These are phyloP conservation scores for Nesogale talazaci DNA, from an alignment of 2,113 vertebrate species.

Conservation along the genomic window DNA sequence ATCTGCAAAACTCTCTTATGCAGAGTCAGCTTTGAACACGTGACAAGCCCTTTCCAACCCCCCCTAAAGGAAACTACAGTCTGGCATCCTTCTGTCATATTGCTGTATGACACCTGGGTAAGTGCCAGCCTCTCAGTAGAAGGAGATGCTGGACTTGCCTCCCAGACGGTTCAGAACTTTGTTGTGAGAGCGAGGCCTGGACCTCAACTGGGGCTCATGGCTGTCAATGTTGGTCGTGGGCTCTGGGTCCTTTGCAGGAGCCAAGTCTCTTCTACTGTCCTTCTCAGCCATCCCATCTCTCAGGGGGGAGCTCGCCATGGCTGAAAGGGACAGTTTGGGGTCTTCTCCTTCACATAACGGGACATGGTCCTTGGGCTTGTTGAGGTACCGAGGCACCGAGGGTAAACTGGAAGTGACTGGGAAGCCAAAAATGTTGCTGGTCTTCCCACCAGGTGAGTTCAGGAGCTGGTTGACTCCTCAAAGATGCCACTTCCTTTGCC, in stretches of 20 bases:
- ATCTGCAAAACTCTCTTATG: neutral
- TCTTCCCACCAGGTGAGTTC: slow-evolving; percentile 88
- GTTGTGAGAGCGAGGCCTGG: slow-evolving; percentile 96
- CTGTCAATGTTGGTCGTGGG: slow-evolving; percentile 85
- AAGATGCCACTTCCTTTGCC: slow-evolving; percentile 94
- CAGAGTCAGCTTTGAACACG: neutral
- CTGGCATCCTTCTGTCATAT: slow-evolving; percentile 51
- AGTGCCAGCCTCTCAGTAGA: too few species aligned
- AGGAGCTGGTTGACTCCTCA: slow-evolving; percentile 86
- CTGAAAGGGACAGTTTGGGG: slow-evolving; percentile 74
- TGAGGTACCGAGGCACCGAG: slow-evolving; percentile 91
- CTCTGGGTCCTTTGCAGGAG: slow-evolving; percentile 60
- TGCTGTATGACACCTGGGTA: too few species aligned
- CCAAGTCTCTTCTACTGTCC: slow-evolving; percentile 74
- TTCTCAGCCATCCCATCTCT: slow-evolving; percentile 69
- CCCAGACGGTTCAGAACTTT: slow-evolving; percentile 96
- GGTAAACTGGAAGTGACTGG: too few species aligned
- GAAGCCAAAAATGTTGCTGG: slow-evolving; percentile 91
- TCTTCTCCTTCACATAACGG: slow-evolving; percentile 84
- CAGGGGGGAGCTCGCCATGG: slow-evolving; percentile 65
- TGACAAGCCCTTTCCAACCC: slow-evolving; percentile 41
- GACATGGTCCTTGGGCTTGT: slow-evolving; percentile 94
- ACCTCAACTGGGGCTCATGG: slow-evolving; percentile 95
- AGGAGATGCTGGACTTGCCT: slow-evolving; percentile 96
- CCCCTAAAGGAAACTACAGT: slow-evolving; percentile 45